Base-by-base conservation (phyloP, 2,797 vertebrate species). In the Mus caroli region DNA sequence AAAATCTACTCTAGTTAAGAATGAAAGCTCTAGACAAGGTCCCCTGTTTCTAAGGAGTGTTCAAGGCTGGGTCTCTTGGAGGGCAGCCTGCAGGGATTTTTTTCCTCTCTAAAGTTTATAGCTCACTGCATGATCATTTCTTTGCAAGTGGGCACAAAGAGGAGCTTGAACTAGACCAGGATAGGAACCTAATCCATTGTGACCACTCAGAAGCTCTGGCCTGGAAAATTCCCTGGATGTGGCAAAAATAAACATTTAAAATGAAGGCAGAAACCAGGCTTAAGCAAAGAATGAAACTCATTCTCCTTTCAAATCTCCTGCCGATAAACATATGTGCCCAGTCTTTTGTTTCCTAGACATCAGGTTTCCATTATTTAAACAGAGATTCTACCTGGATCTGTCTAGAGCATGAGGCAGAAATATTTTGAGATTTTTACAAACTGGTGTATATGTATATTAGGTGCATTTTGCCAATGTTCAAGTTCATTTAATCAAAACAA, bases 221-320 rank as follows among this genome's bases (percentile, higher is more conserved):
- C 60, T 96, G 60, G 87, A 97, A 97, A 97, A 96, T 94, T 96
- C 77, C 80, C 60, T 75, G 73, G 92, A 97, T 62, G 84, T 90
- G 80, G 73, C 77, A 94, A 96, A 97, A 94, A 96, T 91, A 97
- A 97, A 97, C 95, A 97, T 94, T 94, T 90, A 71, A 94, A 97
- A 96, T 90, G 89, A 90, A 96, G 64, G 80, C 90, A 95, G 90
- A 96, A 94, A 80, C n/a, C 34, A 97, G 87, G 54, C 77, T 97
- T 96, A 95, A 96, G 96, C 75, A 87, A 93, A 94, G 93, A 96
- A 56, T 82, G 82, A 96, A 97, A 95, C 60, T 77, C 83, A 80
- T 96, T 96, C 60, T 77, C 8, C 77, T 96, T 90, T 97, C 88
- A 95, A 52, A 87, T 94, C 87, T 95, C 71, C 79, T 96, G 88